Evolutionary conservation across 1,140 invertebrate genomes (phyloP).

Genomic region (Neuroterus valhalla): DNA sequence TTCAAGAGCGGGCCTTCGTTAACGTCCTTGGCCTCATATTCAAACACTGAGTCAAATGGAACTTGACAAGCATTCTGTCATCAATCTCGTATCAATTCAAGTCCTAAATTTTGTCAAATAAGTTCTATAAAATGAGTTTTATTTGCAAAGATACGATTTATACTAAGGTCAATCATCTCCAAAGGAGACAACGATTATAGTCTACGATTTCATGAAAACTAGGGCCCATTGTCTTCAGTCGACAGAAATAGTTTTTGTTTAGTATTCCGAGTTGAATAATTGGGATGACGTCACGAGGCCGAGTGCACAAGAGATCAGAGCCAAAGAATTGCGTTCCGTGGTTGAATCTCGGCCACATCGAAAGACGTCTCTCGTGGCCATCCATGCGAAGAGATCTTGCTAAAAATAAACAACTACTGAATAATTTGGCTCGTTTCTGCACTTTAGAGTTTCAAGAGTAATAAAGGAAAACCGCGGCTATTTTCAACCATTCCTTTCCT

Average conservation of each 20-base stretch:
- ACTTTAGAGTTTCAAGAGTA: slow-evolving; percentile 2
- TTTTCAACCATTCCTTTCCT: slow-evolving; percentile 6
- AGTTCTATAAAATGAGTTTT: too few relatives aligned
- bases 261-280: slow-evolving; percentile 50
- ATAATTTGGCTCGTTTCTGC: slow-evolving; percentile 6
- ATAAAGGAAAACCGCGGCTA: neutral
- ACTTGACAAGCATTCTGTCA: too few relatives aligned
- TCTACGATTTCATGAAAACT: slow-evolving; percentile 35
- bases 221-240: slow-evolving; percentile 33
- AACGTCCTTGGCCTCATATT: slow-evolving; percentile 61
- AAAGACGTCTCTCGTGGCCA: neutral
- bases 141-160: neutral
- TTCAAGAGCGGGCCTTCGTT: slow-evolving; percentile 34
- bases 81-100: too few relatives aligned
- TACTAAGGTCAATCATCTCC: neutral
- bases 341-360: slow-evolving; percentile 8
- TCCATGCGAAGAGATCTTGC: slow-evolving; percentile 9
- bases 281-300: slow-evolving; percentile 56
- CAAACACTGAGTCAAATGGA: too few relatives aligned
- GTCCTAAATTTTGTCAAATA: too few relatives aligned
- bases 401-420: slow-evolving; percentile 2
- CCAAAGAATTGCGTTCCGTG: slow-evolving; percentile 38
- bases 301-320: slow-evolving; percentile 37
- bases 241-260: slow-evolving; percentile 58
- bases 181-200: neutral